Percentiles rank a stretch among this genome's conserved stretches.
These are phyloP conservation scores for Hemibagrus wyckioides DNA, from an alignment of 2,113 vertebrate genomes.

Conservation along the genomic window DNA sequence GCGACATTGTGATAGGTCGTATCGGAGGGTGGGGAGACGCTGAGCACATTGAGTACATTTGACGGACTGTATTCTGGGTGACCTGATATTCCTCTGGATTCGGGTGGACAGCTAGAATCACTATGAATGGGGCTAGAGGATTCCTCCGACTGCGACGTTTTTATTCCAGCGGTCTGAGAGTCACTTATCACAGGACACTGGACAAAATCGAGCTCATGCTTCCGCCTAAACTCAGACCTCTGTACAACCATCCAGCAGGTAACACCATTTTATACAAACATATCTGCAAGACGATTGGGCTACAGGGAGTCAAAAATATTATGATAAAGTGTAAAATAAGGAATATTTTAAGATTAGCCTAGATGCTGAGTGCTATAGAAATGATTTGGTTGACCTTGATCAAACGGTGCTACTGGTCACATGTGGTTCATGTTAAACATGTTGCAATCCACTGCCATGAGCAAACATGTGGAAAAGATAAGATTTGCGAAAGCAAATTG, in stretches of 20 bases:
- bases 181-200: slow-evolving; percentile 78
- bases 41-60: not conserved
- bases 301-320: not conserved
- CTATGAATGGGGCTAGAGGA: slow-evolving; percentile 23
- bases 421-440: not conserved
- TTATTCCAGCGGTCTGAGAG: slow-evolving; percentile 60
- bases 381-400: not conserved
- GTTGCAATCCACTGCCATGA: not conserved
- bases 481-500: not conserved
- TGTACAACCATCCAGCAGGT: slow-evolving; percentile 88
- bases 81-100: not conserved
- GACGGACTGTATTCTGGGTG: not conserved
- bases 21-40: slow-evolving; percentile 33
- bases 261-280: slow-evolving; percentile 36
- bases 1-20: slow-evolving; percentile 23
- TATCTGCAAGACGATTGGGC: not conserved
- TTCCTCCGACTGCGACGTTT: slow-evolving; percentile 23
- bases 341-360: not conserved
- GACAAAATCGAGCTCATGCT: slow-evolving; percentile 78
- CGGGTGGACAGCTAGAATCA: not conserved
- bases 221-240: slow-evolving; percentile 77
- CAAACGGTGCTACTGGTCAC: not conserved
- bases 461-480: not conserved
- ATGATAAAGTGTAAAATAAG: not conserved
- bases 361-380: not conserved